These are phyloP conservation scores for Chesias legatella DNA, from an alignment of 2,888 invertebrate species.

Conservation along the genomic window DNA sequence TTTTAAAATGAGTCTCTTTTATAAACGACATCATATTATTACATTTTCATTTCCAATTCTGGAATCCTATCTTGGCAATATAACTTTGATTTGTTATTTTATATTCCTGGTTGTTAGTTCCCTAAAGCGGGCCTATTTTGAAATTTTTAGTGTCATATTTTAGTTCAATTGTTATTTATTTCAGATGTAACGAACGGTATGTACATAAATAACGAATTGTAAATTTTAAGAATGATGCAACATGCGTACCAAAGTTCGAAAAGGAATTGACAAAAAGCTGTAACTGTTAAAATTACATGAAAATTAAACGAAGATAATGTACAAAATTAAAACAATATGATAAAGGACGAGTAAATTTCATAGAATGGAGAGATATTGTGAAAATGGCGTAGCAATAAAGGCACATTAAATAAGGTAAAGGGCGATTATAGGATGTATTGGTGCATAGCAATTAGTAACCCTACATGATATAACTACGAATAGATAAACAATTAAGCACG, in stretches of 20 bases:
- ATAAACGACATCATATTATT: constrained; percentile 10
- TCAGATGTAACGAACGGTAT: constrained; percentile 13
- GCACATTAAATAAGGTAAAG: constrained; percentile 12
- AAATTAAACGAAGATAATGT: constrained; percentile 41
- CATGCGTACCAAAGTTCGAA: constrained; percentile 47
- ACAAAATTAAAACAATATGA: constrained; percentile 46
- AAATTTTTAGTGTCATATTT: background rate
- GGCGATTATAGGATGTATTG: constrained; percentile 47
- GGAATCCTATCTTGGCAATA: too few species aligned
- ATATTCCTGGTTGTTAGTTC: too few species aligned
- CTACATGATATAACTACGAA: constrained; percentile 18
- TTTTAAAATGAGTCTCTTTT: constrained; percentile 54
- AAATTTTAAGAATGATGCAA: constrained; percentile 31
- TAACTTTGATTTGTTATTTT: too few species aligned
- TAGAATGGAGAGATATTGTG: constrained; percentile 30
- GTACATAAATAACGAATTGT: constrained; percentile 29
- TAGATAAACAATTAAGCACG: constrained; percentile 52
- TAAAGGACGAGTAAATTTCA: constrained; percentile 27
- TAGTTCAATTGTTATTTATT: background rate
- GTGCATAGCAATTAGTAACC: constrained; percentile 56
- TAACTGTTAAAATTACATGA: constrained; percentile 35
- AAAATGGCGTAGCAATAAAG: constrained; percentile 15
- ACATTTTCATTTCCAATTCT: constrained; percentile 18
- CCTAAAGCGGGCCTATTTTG: too few species aligned
- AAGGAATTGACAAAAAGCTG: constrained; percentile 58